These are phyloP conservation scores for Halocynthia roretzi DNA, from an alignment of 23 tunicate genomes.

Conservation along the genomic window DNA sequence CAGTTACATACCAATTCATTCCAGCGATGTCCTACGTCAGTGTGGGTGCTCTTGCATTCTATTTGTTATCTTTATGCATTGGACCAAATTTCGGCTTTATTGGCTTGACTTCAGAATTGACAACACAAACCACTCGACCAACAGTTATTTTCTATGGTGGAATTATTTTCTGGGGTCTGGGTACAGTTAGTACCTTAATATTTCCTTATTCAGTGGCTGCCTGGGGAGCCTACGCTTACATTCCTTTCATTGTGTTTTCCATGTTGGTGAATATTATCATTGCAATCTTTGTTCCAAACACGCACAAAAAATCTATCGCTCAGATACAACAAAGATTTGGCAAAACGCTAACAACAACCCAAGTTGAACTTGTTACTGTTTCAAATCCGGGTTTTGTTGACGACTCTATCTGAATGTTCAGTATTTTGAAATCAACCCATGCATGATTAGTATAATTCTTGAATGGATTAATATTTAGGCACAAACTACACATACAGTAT, in stretches of 20 bases:
- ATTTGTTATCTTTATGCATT: conserved; percentile 15
- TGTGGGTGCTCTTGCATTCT: conserved; percentile 4
- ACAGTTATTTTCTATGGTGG: conserved; percentile 17
- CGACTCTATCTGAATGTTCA: too few relatives aligned
- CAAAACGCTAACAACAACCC: neutral
- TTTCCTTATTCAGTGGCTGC: conserved; percentile 26
- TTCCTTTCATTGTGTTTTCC: conserved; percentile 13
- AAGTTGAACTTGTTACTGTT: neutral
- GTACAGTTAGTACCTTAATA: conserved; percentile 2
- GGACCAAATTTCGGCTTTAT: conserved; percentile 18
- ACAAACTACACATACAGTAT: too few relatives aligned
- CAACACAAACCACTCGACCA: conserved; percentile 30
- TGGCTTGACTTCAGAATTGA: conserved; percentile 23
- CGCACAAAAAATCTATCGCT: conserved; percentile 18
- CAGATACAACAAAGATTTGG: conserved; percentile 22
- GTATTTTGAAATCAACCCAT: too few relatives aligned
- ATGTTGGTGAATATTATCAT: neutral
- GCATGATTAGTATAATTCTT: too few relatives aligned
- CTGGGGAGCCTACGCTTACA: conserved; percentile 40
- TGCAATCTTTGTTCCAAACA: conserved; percentile 11
- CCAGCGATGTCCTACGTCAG: neutral
- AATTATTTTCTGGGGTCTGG: conserved; percentile 22
- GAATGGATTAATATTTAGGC: too few relatives aligned
- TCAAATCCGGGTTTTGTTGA: too few relatives aligned
- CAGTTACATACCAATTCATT: neutral